Percentiles rank a stretch among this genome's conserved stretches.
These are phyloP conservation scores for Rhopilema esculentum DNA, from an alignment of 30 jellyfish, hydroid and myxozoan species.

Conservation along the genomic window DNA sequence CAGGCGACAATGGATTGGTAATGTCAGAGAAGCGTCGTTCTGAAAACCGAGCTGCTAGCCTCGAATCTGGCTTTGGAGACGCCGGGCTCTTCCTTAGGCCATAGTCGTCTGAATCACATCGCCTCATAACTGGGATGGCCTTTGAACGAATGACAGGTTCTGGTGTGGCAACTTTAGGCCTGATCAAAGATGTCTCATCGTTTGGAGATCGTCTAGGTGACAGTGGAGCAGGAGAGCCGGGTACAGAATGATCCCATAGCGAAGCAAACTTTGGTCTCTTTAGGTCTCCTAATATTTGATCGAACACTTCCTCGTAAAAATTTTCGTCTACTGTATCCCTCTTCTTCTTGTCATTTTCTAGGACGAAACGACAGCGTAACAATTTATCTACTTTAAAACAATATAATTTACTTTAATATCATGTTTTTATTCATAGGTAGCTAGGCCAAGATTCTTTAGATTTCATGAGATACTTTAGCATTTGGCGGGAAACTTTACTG, in stretches of 20 bases:
- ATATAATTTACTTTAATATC: too few species aligned
- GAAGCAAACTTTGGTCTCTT: conserved; percentile 57
- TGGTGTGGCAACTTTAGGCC: conserved; percentile 38
- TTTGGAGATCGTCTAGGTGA: conserved; percentile 11
- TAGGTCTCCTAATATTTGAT: conserved; percentile 80
- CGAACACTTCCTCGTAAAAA: conserved; percentile 82
- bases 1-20: conserved; percentile 45
- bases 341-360: conserved; percentile 23
- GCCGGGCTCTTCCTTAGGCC: conserved; percentile 16
- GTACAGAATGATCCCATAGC: conserved; percentile 68
- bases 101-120: conserved; percentile 47
- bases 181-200: neutral
- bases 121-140: conserved; percentile 17
- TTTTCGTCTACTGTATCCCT: conserved; percentile 37
- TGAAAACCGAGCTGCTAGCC: conserved; percentile 23
- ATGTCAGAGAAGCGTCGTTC: conserved; percentile 64
- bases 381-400: too few species aligned
- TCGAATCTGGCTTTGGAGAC: conserved; percentile 12
- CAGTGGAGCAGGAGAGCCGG: conserved; percentile 42
- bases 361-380: neutral
- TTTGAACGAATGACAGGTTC: conserved; percentile 29
- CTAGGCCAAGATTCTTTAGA: too few species aligned
- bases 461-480: too few species aligned
- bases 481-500: too few species aligned
- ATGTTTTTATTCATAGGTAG: too few species aligned